phyloP scores from a whole-genome alignment of 1,140 invertebrate species.

The Diprion similis region DNA sequence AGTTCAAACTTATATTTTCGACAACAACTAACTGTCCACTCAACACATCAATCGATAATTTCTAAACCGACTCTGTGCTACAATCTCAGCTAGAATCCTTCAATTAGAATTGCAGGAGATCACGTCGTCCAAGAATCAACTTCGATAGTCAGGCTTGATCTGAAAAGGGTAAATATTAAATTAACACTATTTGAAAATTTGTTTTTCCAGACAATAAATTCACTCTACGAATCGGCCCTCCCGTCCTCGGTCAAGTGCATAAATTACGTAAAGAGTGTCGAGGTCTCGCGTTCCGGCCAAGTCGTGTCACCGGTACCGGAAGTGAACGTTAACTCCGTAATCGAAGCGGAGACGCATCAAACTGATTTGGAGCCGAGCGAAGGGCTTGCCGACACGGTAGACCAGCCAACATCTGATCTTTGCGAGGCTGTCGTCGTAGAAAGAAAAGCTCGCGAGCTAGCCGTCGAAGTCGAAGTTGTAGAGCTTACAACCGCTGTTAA shows the following conservation, averaged over 20 bases:
- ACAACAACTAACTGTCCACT: no score
- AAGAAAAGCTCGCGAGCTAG: conserved; percentile 27
- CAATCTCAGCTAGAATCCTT: not conserved
- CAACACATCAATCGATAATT: no score
- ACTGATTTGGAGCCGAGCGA: conserved; percentile 30
- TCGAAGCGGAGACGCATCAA: conserved; percentile 36
- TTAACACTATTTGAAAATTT: not conserved
- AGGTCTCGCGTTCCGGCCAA: conserved; percentile 39
- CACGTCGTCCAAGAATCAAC: no score
- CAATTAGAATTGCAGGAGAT: conserved; percentile 9
- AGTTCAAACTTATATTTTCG: no score
- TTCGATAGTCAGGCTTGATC: conserved; percentile 21
- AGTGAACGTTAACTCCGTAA: conserved; percentile 27
- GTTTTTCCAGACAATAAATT: conserved; percentile 49
- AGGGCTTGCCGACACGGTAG: conserved; percentile 24
- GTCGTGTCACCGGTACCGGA: conserved; percentile 31
- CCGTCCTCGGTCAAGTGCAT: conserved; percentile 55
- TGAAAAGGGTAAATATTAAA: not conserved
- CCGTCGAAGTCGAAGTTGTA: conserved; percentile 52
- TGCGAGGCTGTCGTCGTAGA: conserved; percentile 23
- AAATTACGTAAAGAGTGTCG: conserved; percentile 55
- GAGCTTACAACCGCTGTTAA: conserved; percentile 54
- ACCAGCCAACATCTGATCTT: conserved; percentile 20
- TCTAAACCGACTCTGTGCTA: no score
- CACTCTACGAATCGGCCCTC: conserved; percentile 49